Evolutionary conservation across 1,140 invertebrate species (phyloP).

Genomic region (Hycleus phaleratus): DNA sequence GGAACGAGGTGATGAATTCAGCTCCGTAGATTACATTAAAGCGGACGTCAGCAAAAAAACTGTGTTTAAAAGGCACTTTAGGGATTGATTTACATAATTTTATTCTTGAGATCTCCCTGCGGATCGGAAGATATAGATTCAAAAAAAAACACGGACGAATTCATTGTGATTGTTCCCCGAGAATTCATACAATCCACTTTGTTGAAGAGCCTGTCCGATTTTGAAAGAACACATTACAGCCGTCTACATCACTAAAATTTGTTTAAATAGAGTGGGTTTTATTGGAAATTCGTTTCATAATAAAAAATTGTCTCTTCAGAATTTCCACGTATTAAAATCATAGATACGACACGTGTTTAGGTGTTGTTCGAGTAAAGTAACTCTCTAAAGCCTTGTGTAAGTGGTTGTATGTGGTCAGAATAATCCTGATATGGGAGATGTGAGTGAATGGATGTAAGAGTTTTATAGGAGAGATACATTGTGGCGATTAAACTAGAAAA

Average conservation of each 20-base stretch:
- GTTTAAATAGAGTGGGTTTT: no score
- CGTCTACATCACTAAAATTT: no score
- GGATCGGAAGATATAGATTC: constrained; percentile 6
- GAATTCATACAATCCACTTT: no score
- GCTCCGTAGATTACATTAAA: constrained; percentile 8
- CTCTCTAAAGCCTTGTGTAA: neutral
- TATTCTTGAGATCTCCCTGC: constrained; percentile 14
- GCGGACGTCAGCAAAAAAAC: constrained; percentile 14
- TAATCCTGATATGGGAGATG: constrained; percentile 1
- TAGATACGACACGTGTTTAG: neutral
- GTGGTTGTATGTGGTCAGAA: constrained; percentile 3
- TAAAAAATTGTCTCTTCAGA: no score
- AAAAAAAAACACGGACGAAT: no score
- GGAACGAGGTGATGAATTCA: constrained; percentile 6
- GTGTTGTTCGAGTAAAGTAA: neutral
- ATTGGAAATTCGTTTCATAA: no score
- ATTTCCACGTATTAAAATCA: no score
- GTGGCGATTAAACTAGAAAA: constrained; percentile 5
- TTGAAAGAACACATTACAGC: no score
- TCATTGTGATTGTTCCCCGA: no score
- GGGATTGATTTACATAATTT: constrained; percentile 20
- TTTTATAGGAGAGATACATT: constrained; percentile 1
- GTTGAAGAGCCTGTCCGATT: no score
- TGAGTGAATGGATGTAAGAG: constrained; percentile 5
- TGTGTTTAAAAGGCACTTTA: constrained; percentile 19